Base-by-base conservation (phyloP, 2,113 vertebrate species). In the Neodon shergylaensis region DNA sequence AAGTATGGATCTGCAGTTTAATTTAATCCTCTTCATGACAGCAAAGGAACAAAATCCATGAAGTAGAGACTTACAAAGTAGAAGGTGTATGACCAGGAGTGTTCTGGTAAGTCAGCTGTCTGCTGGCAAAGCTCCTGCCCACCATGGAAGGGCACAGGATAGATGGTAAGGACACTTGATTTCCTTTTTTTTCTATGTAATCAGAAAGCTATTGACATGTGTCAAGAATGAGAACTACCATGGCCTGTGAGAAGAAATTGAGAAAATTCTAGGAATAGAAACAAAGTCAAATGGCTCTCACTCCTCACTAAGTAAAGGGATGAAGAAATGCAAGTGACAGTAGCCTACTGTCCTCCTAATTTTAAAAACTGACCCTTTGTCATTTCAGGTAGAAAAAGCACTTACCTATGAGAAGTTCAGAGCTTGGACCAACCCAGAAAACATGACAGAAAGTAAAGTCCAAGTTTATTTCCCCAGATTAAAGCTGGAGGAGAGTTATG, bases 401-500 rank as follows among this genome's bases (percentile, higher is more conserved):
- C 98, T 99, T 70, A 99, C 99, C 0, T 99, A 98, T 42, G 98
- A 99, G 65, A 99, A 98, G n/a, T 98, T 99, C n/a, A 95, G 92
- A 14, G 98, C 98, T 1, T 99, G 99, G 99, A 98, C 98, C 33
- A 95, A 93, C 79, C 97, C 99, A 11, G 96, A 98, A 68, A 86
- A 39, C 54, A 98, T 99, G 99, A 72, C 97, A 1, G 7, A 22
- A 2, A 70, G 22, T 0, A 94, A 99, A 79, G 95, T 99, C 54
- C 74, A 58, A 28, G 97, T 99, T 54, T 98, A 94, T 28, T 94
- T 99, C 54, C 99, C 99, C n/a, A 98, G 97, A 6, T 98, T 99
- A 94, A 99, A 99, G 96, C 90, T 99, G 96, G 99, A 99, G 96
- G 98, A 99, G 98, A 79, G 33, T 2, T 99, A 99, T 0, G 96